Base-by-base conservation (phyloP, 1,140 invertebrate genomes). In the Drosophila nikananu region DNA sequence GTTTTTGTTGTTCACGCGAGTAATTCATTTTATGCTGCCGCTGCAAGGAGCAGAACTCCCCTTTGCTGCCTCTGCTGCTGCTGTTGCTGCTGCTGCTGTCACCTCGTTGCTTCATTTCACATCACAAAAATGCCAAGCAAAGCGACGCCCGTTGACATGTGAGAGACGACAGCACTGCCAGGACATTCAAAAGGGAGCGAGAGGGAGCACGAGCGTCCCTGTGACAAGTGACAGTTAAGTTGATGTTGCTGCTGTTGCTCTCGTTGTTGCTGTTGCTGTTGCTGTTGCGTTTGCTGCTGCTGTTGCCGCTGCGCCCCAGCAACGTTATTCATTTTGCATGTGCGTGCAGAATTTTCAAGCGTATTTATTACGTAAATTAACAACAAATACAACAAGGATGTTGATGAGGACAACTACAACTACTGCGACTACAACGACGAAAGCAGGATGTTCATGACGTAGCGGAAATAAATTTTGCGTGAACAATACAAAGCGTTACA, bases 181-280 rank as follows among this genome's bases (percentile, higher is more conserved):
- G 80, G 83, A 79, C 83, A 86, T 77, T 30, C 71, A 52, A 19
- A 57, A 73, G 54, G 46, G 70, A 61, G 46, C 21, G 17, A 48
- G 61, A 44, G 60, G 58, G 30, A 17, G 78, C 86, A 72, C 82
- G 58, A 89, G 75, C 81, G 81, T 81, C 80, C 64, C 79, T 72
- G 91, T 92, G 91, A 92, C 91, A 92, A 92, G 91, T 92, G 91
- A 92, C 91, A 92, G 91, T 92, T 89, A 91, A 92, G 91, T 92
- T 92, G 86, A 78, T 91, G 89, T 74, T 72, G 72, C 39, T 78
- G 60, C 39, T 70, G 63, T 39, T 70, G 59, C 27, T 65, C 54
- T 12, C 49, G 48, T 15, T 64, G 5, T 46, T 13, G 57, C 39
- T 46, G 52, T 23, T 79, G 57, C 19, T 79, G 80, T 35, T 35